A percentile compares a stretch with the other conserved stretches of the same genome.
phyloP scores from a whole-genome alignment of 23 tunicate species.

The Trididemnum miniatum region DNA sequence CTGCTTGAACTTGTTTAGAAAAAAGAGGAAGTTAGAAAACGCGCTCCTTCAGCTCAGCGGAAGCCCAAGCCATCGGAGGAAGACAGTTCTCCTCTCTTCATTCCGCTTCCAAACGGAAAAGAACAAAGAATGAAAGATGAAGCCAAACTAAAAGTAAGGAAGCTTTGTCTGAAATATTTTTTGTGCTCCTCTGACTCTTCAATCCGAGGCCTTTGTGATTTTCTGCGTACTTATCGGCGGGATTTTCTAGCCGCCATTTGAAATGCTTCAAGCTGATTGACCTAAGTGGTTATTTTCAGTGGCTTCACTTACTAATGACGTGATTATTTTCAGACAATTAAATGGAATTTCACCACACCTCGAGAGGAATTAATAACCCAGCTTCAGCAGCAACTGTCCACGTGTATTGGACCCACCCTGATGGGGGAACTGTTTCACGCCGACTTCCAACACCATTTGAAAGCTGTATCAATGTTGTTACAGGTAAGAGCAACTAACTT shows the following conservation, averaged over 20 bases:
- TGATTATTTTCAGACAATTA: conserved; percentile 69
- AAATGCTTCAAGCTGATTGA: too few species aligned
- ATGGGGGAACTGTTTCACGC: conserved; percentile 68
- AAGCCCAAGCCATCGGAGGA: conserved; percentile 49
- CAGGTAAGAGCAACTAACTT: conserved; percentile 34
- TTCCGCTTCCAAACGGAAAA: conserved; percentile 65
- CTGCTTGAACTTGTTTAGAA: too few species aligned
- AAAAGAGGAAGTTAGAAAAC: conserved; percentile 16
- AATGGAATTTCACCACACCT: conserved; percentile 73
- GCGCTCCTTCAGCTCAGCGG: conserved; percentile 39
- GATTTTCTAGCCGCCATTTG: too few species aligned
- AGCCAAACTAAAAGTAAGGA: conserved; percentile 67
- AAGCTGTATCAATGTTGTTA: conserved; percentile 52
- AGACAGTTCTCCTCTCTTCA: conserved; percentile 55
- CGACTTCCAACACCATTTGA: conserved; percentile 80
- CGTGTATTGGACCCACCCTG: conserved; percentile 55
- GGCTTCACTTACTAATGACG: too few species aligned
- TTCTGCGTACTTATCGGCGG: too few species aligned
- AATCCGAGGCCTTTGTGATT: too few species aligned
- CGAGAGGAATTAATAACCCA: conserved; percentile 79
- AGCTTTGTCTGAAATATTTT: too few species aligned
- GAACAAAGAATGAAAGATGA: conserved; percentile 93
- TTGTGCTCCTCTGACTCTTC: too few species aligned
- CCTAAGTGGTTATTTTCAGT: too few species aligned
- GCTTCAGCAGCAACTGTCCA: conserved; percentile 63